These are phyloP conservation scores for Helogale parvula DNA, from an alignment of 2,113 vertebrate genomes.

Conservation along the genomic window DNA sequence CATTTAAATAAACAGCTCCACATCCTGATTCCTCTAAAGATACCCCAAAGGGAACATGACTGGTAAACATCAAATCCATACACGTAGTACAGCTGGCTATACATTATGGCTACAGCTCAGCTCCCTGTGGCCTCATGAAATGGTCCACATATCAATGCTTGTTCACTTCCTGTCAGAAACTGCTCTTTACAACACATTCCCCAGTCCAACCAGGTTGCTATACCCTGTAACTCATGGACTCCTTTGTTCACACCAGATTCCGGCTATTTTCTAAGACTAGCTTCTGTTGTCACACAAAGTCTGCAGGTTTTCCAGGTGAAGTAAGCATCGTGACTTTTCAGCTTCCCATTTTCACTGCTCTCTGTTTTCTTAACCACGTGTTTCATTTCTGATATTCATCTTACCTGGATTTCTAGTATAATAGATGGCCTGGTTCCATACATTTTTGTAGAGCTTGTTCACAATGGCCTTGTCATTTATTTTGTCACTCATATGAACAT, in stretches of 20 bases:
- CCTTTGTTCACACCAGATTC: background rate
- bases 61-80: background rate
- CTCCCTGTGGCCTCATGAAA: background rate
- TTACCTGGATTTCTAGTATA: background rate
- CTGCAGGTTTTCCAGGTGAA: background rate
- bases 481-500: background rate
- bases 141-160: background rate
- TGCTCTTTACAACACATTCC: background rate
- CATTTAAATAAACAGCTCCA: constrained; percentile 28
- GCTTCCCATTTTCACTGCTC: background rate
- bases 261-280: background rate
- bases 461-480: background rate
- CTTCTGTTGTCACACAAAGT: background rate
- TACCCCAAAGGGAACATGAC: background rate
- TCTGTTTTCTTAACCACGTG: background rate
- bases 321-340: background rate
- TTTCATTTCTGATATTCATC: background rate
- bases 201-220: background rate
- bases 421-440: background rate
- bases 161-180: background rate
- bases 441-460: background rate
- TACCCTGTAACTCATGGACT: background rate
- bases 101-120: background rate
- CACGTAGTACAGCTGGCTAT: background rate
- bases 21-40: background rate